Evolutionary conservation across 2,113 vertebrate genomes (phyloP).

Genomic region (Stigmatopora argus): DNA sequence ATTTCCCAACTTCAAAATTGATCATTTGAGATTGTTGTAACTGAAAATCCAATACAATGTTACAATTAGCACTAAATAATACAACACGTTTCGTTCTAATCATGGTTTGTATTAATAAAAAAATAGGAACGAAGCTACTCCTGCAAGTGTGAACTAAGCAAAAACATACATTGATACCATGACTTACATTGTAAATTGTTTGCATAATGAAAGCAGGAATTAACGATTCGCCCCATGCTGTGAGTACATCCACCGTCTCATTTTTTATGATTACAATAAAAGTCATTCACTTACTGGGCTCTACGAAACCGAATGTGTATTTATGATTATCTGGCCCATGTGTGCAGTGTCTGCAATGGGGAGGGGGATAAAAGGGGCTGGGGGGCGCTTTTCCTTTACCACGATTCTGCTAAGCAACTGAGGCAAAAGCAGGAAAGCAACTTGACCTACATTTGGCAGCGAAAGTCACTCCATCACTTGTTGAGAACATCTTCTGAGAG

Average conservation of each 20-base stretch:
- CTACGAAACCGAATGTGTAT: conserved; percentile 4
- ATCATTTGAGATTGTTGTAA: too few species aligned
- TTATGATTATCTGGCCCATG: conserved; percentile 10
- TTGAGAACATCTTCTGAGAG: background rate
- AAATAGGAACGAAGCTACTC: too few species aligned
- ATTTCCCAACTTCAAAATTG: too few species aligned
- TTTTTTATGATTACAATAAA: conserved; percentile 4
- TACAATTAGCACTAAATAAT: too few species aligned
- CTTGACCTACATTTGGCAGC: conserved; percentile 1
- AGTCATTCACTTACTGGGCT: conserved; percentile 1
- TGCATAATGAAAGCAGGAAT: conserved; percentile 2
- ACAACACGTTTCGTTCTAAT: too few species aligned
- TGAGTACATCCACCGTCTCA: background rate
- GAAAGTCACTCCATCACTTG: conserved; percentile 1
- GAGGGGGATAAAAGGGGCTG: background rate
- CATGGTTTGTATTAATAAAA: too few species aligned
- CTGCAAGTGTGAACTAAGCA: too few species aligned
- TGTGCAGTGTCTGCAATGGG: background rate
- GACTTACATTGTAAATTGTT: background rate
- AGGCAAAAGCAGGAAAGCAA: background rate
- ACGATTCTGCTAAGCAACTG: background rate
- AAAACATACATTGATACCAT: background rate
- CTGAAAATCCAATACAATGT: too few species aligned
- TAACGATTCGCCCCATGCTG: conserved; percentile 1
- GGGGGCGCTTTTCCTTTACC: background rate